Evolutionary conservation across 2,797 vertebrate species (phyloP), one percentile per base, ranked within the genome.

Genomic region (Hippopotamyrus pictus): DNA sequence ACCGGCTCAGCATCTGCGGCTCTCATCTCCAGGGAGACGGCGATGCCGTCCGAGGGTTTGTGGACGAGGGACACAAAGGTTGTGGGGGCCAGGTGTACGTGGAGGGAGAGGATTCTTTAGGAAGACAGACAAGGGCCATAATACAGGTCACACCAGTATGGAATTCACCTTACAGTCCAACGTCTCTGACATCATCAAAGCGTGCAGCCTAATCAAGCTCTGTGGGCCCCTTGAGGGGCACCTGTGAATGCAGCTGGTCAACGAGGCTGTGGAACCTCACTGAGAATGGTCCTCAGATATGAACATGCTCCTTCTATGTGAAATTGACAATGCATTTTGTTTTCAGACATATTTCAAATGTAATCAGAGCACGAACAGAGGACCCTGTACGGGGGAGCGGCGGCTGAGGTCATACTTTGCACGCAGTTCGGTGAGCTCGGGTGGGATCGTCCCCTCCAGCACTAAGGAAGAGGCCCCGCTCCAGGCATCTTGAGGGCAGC

Each of bases 91-190:
- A 96, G 91, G 0, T 94, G 94, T 5, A 97, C 91, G 82, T 97
- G 95, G 76, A 99, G 95, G 89, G 97, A 97, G 91, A 99, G 97
- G 89, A 99, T 93, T 94, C 98, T 99, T 93, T 90, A 82, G 90
- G 91, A 91, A 92, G 89, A 46, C 37, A 82, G 11, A 41, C 17
- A 41, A 25, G 51, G 44, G 5, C 73, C 46, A 82, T 19, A 41
- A 54, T 41, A 41, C 1, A 54, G 6, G 22, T 25, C n/a, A 50
- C 44, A 48, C 3, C 46, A 48, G 76, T 8, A 48, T 9, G 22
- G 59, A n/a, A 73, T 73, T 37, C 29, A 73, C 65, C 65, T 14
- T 17, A 37, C 12, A 37, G 29, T 37, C 25, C 29, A 33, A 33
- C 25, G 22, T 69, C 65, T 73, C 29, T 37, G 29, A 37, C 9